Percentiles rank a stretch among this genome's conserved stretches.
These are phyloP conservation scores for Holacanthella duospinosa DNA, from an alignment of 2,888 invertebrate genomes.

Conservation along the genomic window DNA sequence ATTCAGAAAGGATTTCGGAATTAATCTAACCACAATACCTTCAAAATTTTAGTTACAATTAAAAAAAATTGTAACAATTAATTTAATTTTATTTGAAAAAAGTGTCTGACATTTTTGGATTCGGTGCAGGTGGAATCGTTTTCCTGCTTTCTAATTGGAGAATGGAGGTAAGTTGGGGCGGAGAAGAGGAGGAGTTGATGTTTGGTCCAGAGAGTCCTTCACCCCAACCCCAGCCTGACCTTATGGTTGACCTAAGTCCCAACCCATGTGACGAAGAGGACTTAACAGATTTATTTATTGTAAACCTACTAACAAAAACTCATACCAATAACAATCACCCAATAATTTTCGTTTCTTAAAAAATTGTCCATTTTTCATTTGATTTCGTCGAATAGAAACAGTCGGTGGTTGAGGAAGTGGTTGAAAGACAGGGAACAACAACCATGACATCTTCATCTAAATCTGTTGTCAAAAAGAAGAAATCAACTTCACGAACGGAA, in stretches of 20 bases:
- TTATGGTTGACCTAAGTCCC: background rate
- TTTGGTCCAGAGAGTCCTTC: conserved; percentile 2
- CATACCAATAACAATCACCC: background rate
- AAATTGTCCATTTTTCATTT: background rate
- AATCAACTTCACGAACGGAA: conserved; percentile 20
- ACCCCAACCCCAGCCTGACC: conserved; percentile 12
- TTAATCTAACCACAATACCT: too few species aligned
- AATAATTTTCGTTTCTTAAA: background rate
- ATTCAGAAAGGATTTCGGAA: too few species aligned
- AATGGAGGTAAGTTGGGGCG: conserved; percentile 1
- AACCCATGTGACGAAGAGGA: background rate
- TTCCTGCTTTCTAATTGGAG: background rate
- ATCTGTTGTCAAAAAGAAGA: conserved; percentile 19
- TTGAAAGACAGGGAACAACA: background rate
- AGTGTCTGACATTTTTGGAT: too few species aligned
- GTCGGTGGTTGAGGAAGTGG: background rate
- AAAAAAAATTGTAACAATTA: too few species aligned
- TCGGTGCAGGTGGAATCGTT: too few species aligned
- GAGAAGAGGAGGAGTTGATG: background rate
- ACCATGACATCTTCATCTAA: background rate
- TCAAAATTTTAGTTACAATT: too few species aligned
- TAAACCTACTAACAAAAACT: background rate
- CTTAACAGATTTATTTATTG: background rate
- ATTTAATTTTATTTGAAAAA: too few species aligned
- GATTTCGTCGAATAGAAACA: background rate